Evolutionary conservation across 2,113 vertebrate genomes (phyloP), one percentile per base, ranked within the genome.

Genomic region (Grus americana): DNA sequence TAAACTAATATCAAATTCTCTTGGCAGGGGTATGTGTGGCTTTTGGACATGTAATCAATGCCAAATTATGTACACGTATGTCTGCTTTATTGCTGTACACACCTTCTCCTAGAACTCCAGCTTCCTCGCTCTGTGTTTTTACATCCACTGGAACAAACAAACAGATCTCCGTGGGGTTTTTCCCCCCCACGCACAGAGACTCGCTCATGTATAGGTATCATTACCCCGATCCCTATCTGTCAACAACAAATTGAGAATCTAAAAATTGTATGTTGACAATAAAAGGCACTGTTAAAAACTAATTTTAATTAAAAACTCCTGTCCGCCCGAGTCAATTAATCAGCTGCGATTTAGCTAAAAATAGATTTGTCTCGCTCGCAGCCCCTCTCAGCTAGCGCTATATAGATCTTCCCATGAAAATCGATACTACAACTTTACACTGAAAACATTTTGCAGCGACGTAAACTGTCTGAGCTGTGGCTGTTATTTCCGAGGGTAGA

Each of bases 381-480:
- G 85, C 70, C 85, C 75, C 95, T 93, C 97, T 97, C 94, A 67
- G 96, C 96, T 59, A 62, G 90, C 71, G 85, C 96, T n/a, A 2
- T 62, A 57, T 29, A 52, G 94, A 96, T 92, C 97, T 93, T 82
- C 47, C 55, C 96, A 80, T 68, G 97, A 92, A 97, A 97, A 98
- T 97, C 98, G 65, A 97, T 97, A 93, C 62, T 42, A 96, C 96
- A 98, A 97, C 95, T 98, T 98, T 85, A 52, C 93, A 89, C 38
- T 38, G 96, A 71, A 93, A 95, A 75, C 90, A 21, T 92, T 93
- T 57, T 40, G 96, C 96, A 93, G 96, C 91, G 58, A 40, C 68
- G 76, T 30, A 38, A 95, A 84, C 81, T 15, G 83, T 57, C 44
- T 9, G 21, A 7, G 74, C 62, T 3, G 40, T 61, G 86, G 91